These are phyloP conservation scores for Hedya salicella DNA, from an alignment of 2,888 invertebrate genomes.

Conservation along the genomic window DNA sequence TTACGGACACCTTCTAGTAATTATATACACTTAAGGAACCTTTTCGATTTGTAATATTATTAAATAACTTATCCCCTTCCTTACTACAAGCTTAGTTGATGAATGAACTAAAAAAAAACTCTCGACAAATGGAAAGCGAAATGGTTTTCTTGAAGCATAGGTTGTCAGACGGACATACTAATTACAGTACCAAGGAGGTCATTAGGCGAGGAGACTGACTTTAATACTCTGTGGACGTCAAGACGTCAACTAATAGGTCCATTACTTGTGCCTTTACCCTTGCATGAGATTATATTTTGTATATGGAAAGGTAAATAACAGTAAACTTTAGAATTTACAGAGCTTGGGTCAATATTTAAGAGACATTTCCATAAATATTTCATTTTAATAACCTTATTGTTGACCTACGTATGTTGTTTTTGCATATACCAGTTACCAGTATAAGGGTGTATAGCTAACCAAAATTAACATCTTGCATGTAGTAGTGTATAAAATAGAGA, in stretches of 20 bases:
- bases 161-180: slow-evolving; percentile 35
- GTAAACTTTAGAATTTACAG: background rate
- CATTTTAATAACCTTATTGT: too few relatives aligned
- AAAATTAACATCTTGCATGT: too few relatives aligned
- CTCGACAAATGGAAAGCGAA: slow-evolving; percentile 37
- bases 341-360: too few relatives aligned
- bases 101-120: slow-evolving; percentile 36
- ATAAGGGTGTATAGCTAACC: too few relatives aligned
- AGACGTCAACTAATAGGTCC: slow-evolving; percentile 26
- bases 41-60: background rate
- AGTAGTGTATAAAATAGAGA: too few relatives aligned
- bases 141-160: slow-evolving; percentile 34
- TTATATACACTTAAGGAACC: background rate
- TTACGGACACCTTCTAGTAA: too few relatives aligned
- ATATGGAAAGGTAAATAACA: background rate
- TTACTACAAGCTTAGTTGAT: slow-evolving; percentile 13
- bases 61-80: slow-evolving; percentile 5
- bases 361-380: too few relatives aligned
- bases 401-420: too few relatives aligned
- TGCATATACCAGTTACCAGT: too few relatives aligned
- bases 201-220: slow-evolving; percentile 39
- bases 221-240: slow-evolving; percentile 33
- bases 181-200: slow-evolving; percentile 32
- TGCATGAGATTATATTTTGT: slow-evolving; percentile 11
- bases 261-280: slow-evolving; percentile 27